phyloP scores from a whole-genome alignment of 2,113 vertebrate genomes.

The Cephalopterus ornatus region DNA sequence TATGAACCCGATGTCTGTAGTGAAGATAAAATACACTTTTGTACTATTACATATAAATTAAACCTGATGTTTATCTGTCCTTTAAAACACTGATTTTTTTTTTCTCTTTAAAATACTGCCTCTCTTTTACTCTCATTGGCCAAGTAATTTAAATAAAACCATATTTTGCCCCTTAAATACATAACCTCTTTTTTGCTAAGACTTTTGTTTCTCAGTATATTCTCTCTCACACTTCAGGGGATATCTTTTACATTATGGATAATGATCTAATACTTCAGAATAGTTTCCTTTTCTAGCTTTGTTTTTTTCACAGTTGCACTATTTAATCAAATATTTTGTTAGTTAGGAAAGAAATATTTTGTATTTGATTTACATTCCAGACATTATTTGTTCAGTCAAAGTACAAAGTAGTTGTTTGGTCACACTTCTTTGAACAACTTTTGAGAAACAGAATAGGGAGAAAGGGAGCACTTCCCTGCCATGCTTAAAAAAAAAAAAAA shows the following conservation, averaged over 20 bases:
- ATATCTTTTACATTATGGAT: not conserved
- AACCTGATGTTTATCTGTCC: not conserved
- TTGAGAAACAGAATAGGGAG: not conserved
- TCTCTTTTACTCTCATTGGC: not conserved
- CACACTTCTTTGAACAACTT: not conserved
- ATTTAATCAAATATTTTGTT: not conserved
- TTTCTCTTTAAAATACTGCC: not conserved
- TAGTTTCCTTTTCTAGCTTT: not conserved
- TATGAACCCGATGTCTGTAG: not conserved
- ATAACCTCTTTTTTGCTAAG: not conserved
- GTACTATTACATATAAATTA: not conserved
- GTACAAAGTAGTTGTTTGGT: not conserved
- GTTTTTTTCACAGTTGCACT: not conserved
- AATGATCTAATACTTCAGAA: not conserved
- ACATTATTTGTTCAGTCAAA: not conserved
- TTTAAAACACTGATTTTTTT: not conserved
- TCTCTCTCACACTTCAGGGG: not conserved
- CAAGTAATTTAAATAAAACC: not conserved
- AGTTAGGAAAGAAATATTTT: not conserved
- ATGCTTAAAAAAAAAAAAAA: not conserved
- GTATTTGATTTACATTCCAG: not conserved
- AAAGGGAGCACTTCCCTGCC: fast-evolving
- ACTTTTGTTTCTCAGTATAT: not conserved
- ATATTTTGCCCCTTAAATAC: not conserved
- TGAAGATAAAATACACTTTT: not conserved